Conservation (phyloP, 92 coral and sea anemone species). For the Palythoa heliodiscus region DNA sequence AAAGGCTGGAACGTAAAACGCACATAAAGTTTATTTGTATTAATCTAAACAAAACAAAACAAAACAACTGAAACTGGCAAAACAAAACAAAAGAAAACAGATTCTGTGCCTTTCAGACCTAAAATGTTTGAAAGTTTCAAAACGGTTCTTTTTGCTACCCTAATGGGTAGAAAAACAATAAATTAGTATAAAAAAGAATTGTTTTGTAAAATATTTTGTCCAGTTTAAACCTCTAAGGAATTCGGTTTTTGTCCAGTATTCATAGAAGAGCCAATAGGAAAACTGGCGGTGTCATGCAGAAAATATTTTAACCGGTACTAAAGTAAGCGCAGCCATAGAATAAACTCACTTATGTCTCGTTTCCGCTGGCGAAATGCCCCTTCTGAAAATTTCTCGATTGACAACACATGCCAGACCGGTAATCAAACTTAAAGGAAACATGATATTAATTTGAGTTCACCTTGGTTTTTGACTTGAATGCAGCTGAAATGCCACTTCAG, state of each 20-base stretch:
- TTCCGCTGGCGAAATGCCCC: background rate
- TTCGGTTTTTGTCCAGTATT: background rate
- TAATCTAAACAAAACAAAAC: too few relatives aligned
- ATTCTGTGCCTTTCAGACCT: too few relatives aligned
- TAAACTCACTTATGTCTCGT: background rate
- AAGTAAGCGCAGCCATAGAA: background rate
- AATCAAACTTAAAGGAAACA: background rate
- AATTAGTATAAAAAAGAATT: too few relatives aligned
- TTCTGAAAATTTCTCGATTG: background rate
- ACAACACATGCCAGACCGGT: background rate
- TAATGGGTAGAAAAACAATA: background rate
- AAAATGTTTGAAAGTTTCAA: too few relatives aligned
- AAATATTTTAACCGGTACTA: background rate
- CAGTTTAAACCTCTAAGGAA: background rate
- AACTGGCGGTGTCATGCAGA: background rate
- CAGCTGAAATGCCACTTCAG: too few relatives aligned
- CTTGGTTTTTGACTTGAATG: background rate
- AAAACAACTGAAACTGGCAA: too few relatives aligned
- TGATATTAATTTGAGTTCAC: background rate
- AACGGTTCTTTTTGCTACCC: too few relatives aligned
- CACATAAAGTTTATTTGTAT: too few relatives aligned
- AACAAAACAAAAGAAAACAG: too few relatives aligned
- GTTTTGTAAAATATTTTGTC: background rate
- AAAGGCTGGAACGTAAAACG: too few relatives aligned
- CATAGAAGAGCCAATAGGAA: background rate